Evolutionary conservation across 2,797 vertebrate species (phyloP), one percentile per base, ranked within the genome.

Genomic region (Ammospiza maritima): DNA sequence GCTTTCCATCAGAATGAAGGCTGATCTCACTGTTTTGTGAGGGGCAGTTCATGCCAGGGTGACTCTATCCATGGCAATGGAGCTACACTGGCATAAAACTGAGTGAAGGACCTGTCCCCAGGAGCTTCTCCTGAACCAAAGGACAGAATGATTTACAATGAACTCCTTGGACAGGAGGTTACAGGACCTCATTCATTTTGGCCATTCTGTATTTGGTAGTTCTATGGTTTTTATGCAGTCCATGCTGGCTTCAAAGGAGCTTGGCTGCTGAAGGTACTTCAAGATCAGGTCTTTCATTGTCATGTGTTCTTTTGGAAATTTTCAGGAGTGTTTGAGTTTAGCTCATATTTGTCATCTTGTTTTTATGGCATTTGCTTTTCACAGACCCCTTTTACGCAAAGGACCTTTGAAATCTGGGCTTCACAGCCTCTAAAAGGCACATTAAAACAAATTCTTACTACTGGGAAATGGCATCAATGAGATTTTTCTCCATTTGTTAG

Each of bases 381-480:
- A 85, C 90, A 88, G 85, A 32, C 32, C 5, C 11, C 32, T 93
- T 76, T 89, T 85, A 19, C 23, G 47, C 18, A 22, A 73, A 18
- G 74, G 70, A 42, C 57, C 56, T 88, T 96, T 96, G 91, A 89
- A 93, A 94, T 58, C 6, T 20, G 27, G 71, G 60, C 51, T 91
- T 87, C 38, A 45, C 23, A 36, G 40, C 13, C 54, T 65, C 71
- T 88, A 66, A 87, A 92, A 89, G 45, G 44, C 66, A 42, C 32
- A 23, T 20, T 67, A 29, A 74, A 90, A 61, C 70, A 38, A 76
- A 54, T 32, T 75, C 27, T 69, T 82, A 16, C 25, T 70, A 17
- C 73, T 73, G 42, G 78, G 57, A 44, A 94, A 85, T 34, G 9
- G 45, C 14, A 30, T 78, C 19, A 80, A 13, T 77, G 17, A 87